Conservation (phyloP, 2,888 invertebrate species). For the Amblyjoppa fuscipennis region DNA sequence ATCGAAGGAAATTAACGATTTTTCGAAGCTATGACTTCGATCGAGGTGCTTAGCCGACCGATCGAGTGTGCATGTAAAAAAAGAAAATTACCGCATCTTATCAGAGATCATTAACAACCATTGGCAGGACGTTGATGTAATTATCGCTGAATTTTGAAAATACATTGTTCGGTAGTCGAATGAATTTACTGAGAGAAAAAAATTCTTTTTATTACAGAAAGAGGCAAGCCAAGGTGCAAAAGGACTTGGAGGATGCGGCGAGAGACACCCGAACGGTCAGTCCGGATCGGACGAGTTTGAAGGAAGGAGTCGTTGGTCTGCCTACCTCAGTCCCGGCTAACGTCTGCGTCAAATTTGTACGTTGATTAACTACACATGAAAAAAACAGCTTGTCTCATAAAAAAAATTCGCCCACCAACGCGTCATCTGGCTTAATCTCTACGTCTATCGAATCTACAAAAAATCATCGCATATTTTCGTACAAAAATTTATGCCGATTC, state of each 20-base stretch:
- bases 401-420: slow-evolving; percentile 8
- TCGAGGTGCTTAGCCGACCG: background rate
- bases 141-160: background rate
- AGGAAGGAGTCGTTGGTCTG: slow-evolving; percentile 84
- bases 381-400: slow-evolving; percentile 37
- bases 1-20: background rate
- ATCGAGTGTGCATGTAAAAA: slow-evolving; percentile 1
- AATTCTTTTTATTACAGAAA: slow-evolving; percentile 87
- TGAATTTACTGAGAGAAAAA: background rate
- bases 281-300: slow-evolving; percentile 85
- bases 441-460: slow-evolving; percentile 21
- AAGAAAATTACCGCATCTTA: background rate
- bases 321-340: slow-evolving; percentile 88
- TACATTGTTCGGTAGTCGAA: background rate
- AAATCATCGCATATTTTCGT: slow-evolving; percentile 19
- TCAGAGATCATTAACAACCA: slow-evolving; percentile 10
- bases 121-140: slow-evolving; percentile 13
- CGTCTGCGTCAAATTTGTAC: slow-evolving; percentile 91
- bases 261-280: slow-evolving; percentile 88
- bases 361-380: slow-evolving; percentile 82
- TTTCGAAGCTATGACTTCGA: background rate
- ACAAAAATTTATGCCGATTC: slow-evolving; percentile 1
- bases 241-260: slow-evolving; percentile 96
- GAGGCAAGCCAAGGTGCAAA: slow-evolving; percentile 94
- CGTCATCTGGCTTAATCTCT: slow-evolving; percentile 32